phyloP scores from a whole-genome alignment of 1,140 invertebrate genomes.

The Achroia grisella region DNA sequence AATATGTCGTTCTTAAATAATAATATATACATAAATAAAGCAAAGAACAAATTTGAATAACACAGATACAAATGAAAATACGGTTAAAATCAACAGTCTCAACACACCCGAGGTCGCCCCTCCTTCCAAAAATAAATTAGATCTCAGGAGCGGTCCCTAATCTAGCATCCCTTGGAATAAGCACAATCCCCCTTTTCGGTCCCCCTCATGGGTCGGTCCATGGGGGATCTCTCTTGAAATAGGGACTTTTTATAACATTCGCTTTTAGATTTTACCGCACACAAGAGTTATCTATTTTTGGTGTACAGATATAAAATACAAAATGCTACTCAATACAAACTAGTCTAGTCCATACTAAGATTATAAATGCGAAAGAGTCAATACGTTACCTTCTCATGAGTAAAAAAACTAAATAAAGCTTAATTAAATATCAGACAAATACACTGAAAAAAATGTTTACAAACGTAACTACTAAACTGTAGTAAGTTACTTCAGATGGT shows the following conservation, averaged over 20 bases:
- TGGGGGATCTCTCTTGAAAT: conserved; percentile 29
- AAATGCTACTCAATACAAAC: no score
- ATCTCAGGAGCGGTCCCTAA: conserved; percentile 32
- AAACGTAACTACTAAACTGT: no score
- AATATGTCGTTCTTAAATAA: no score
- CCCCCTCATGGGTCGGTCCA: conserved; percentile 25
- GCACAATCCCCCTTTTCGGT: conserved; percentile 20
- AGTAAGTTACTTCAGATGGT: no score
- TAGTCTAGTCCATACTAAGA: not conserved
- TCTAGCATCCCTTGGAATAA: conserved; percentile 24
- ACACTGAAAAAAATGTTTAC: no score
- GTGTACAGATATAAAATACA: no score
- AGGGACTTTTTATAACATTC: conserved; percentile 12
- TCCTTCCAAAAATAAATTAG: conserved; percentile 45
- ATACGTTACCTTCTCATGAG: not conserved
- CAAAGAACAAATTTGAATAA: no score
- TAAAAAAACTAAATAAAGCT: no score
- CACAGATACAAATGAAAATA: not conserved
- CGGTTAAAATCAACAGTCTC: conserved; percentile 9
- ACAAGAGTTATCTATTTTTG: no score
- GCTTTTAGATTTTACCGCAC: no score
- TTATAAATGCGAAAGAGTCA: not conserved
- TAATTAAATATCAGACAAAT: no score
- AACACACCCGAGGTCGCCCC: conserved; percentile 10
- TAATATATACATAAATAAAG: no score